Conservation (phyloP, 2,888 invertebrate genomes). For the Agrypnus murinus region DNA sequence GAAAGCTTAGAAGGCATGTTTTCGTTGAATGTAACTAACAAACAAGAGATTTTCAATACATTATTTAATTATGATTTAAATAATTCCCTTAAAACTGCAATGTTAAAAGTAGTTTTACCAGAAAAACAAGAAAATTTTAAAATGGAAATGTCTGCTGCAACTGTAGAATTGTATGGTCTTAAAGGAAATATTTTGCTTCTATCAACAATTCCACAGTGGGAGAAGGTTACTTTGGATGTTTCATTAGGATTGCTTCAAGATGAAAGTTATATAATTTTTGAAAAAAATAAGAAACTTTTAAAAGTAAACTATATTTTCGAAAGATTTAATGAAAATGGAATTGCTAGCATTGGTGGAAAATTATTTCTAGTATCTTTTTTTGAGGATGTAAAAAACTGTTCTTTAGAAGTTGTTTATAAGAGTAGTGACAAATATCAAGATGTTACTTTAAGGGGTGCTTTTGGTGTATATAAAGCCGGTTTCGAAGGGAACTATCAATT, state of each 20-base stretch:
- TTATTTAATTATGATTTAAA: background rate
- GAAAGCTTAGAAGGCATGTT: background rate
- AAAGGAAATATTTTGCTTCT: slow-evolving; percentile 10
- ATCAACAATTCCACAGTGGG: slow-evolving; percentile 31
- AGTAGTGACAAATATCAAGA: slow-evolving; percentile 7
- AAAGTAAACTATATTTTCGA: slow-evolving; percentile 5
- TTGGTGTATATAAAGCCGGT: slow-evolving; percentile 6
- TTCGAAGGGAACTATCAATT: slow-evolving; percentile 19
- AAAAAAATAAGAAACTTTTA: slow-evolving; percentile 29
- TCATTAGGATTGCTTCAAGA: slow-evolving; percentile 20
- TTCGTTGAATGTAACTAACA: background rate
- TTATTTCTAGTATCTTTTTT: slow-evolving; percentile 9
- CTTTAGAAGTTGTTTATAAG: slow-evolving; percentile 21
- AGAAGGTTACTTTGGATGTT: slow-evolving; percentile 11
- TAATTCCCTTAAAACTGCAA: background rate
- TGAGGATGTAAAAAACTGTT: slow-evolving; percentile 27
- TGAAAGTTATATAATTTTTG: slow-evolving; percentile 24
- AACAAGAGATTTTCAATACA: background rate
- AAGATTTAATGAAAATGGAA: background rate
- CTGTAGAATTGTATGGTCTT: background rate
- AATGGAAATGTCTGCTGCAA: background rate
- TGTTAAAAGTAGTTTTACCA: background rate
- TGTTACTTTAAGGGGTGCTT: background rate
- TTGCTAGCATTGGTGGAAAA: background rate
- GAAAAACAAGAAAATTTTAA: background rate